Percentiles rank a stretch among this genome's conserved stretches.
These are phyloP conservation scores for Spodoptera litura DNA, from an alignment of 1,140 invertebrate genomes.

Conservation along the genomic window DNA sequence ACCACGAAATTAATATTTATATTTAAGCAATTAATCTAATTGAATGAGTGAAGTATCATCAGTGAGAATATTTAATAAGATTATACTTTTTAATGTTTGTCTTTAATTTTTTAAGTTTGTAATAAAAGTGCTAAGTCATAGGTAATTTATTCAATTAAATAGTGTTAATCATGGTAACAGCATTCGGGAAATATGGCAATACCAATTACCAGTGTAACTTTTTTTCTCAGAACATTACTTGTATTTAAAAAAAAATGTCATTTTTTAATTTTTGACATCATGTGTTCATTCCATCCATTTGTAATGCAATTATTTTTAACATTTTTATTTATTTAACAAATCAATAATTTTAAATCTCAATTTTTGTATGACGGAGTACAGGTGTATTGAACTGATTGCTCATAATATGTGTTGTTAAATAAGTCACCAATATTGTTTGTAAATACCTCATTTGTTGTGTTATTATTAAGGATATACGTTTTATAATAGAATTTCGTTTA, in stretches of 20 bases:
- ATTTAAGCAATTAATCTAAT: neutral
- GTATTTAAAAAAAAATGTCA: neutral
- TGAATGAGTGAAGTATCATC: no score
- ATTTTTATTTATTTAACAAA: neutral
- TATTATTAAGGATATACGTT: no score
- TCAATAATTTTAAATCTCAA: neutral
- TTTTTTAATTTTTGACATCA: neutral
- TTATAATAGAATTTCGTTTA: no score
- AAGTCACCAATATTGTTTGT: neutral
- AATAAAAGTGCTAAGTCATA: neutral
- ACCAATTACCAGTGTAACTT: no score
- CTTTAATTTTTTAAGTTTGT: neutral
- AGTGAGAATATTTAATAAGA: no score
- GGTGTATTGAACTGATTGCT: conserved; percentile 20
- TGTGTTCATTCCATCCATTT: neutral
- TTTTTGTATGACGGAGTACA: neutral
- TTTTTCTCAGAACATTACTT: no score
- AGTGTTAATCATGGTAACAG: no score
- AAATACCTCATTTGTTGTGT: conserved; percentile 6
- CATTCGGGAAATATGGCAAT: no score
- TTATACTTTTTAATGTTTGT: no score
- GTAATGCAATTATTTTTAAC: neutral
- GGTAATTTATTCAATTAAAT: neutral
- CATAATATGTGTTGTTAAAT: neutral
- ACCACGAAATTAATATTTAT: conserved; percentile 19